phyloP scores from a whole-genome alignment of 2,797 vertebrate species.

The Macroramphosus scolopax region DNA sequence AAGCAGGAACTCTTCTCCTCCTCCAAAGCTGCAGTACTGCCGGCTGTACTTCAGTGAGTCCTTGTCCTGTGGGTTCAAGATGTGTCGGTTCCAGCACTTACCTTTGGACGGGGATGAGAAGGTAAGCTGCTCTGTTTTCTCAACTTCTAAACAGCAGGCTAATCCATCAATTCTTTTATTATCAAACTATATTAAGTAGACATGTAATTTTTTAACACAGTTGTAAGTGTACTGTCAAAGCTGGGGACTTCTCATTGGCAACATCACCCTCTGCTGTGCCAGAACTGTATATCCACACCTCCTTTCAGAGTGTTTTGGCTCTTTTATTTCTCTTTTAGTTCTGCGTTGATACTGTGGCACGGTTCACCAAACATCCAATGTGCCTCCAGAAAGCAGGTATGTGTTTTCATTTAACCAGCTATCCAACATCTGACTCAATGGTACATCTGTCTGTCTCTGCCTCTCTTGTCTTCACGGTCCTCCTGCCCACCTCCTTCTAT shows the following conservation, averaged over 20 bases:
- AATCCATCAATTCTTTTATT: no score
- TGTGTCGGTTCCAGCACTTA: conserved; percentile 84
- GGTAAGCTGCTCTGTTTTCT: conserved; percentile 68
- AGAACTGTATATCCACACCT: conserved; percentile 2
- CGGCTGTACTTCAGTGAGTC: conserved; percentile 84
- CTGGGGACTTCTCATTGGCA: background rate
- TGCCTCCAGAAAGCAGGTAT: conserved; percentile 88
- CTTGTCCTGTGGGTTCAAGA: conserved; percentile 73
- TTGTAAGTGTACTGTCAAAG: background rate
- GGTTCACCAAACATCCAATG: conserved; percentile 74
- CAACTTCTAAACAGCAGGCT: no score
- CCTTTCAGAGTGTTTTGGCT: background rate
- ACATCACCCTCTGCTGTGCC: conserved; percentile 42
- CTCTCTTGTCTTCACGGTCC: background rate
- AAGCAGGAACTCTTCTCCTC: conserved; percentile 15
- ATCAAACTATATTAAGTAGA: no score
- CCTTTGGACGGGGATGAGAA: conserved; percentile 85
- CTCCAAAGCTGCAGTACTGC: conserved; percentile 80
- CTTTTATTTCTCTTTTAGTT: conserved; percentile 67
- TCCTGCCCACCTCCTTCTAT: background rate
- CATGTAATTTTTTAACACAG: no score
- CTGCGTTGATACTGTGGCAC: conserved; percentile 82
- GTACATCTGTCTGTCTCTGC: background rate
- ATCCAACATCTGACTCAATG: background rate
- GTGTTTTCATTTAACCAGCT: background rate